These are phyloP conservation scores for Sebastes schlegelii DNA, from an alignment of 2,113 vertebrate species.

Conservation along the genomic window DNA sequence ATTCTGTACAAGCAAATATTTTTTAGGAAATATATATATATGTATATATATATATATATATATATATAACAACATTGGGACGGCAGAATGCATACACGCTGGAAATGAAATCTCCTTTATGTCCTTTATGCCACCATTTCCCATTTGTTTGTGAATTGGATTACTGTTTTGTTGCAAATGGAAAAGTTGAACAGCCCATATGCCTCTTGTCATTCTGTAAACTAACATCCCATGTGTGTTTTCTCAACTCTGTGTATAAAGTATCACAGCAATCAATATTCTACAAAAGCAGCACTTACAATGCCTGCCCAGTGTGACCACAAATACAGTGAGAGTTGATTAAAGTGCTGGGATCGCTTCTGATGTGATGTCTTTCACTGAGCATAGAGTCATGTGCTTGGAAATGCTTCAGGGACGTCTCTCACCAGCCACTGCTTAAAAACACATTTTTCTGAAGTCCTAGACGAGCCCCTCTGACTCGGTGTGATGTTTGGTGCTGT, in stretches of 20 bases:
- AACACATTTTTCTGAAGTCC: background rate
- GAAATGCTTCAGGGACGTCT: background rate
- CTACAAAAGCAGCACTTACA: background rate
- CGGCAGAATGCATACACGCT: background rate
- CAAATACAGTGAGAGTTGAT: no score
- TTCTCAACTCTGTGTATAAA: background rate
- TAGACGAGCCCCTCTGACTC: background rate
- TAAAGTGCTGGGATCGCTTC: no score
- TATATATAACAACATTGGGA: background rate
- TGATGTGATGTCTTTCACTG: background rate
- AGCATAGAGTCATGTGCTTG: background rate
- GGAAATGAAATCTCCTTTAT: background rate
- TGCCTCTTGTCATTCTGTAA: background rate
- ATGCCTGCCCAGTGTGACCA: background rate
- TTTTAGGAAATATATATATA: background rate
- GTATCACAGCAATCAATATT: slow-evolving; percentile 4
- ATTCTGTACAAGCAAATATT: slow-evolving; percentile 7
- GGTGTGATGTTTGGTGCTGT: slow-evolving; percentile 19
- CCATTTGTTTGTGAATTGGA: background rate
- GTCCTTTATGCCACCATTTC: background rate
- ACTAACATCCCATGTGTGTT: background rate
- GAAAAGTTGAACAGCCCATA: background rate
- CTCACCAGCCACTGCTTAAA: background rate
- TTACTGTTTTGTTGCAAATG: background rate
- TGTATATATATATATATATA: background rate